Percentiles rank a stretch among this genome's conserved stretches.
These are phyloP conservation scores for Yponomeuta cagnagella DNA, from an alignment of 2,888 invertebrate species.

Conservation along the genomic window DNA sequence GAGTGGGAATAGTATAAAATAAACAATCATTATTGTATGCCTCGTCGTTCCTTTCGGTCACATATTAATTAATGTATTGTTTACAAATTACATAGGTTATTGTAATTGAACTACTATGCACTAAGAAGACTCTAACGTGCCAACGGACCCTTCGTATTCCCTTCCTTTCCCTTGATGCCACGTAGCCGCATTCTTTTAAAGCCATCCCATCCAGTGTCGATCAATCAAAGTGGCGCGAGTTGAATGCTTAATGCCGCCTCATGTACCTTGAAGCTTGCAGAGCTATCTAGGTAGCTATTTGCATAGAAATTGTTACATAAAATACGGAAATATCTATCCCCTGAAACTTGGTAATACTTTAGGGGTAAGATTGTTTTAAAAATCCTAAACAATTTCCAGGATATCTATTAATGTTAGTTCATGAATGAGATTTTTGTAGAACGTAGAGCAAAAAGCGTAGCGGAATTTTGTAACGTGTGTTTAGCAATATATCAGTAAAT, in stretches of 20 bases:
- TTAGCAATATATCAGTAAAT: background rate
- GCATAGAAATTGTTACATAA: background rate
- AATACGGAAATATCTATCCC: background rate
- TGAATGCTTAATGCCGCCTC: constrained; percentile 37
- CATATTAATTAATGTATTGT: no score
- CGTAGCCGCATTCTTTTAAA: background rate
- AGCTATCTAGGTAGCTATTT: background rate
- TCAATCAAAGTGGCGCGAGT: constrained; percentile 43
- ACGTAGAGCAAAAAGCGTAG: no score
- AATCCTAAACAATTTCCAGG: no score
- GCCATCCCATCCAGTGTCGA: constrained; percentile 25
- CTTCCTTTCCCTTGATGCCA: constrained; percentile 10
- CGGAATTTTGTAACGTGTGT: background rate
- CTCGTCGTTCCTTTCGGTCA: no score
- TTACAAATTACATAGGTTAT: no score
- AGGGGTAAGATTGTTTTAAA: no score
- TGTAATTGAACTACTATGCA: background rate
- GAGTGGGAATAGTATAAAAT: no score
- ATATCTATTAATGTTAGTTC: no score
- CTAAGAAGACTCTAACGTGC: background rate
- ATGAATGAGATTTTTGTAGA: no score
- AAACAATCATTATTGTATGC: no score
- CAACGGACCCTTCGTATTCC: constrained; percentile 25
- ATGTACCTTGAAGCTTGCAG: background rate
- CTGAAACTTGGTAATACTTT: no score